Evolutionary conservation across 2,113 vertebrate genomes (phyloP).

Genomic region (Notarius quadriscutis): DNA sequence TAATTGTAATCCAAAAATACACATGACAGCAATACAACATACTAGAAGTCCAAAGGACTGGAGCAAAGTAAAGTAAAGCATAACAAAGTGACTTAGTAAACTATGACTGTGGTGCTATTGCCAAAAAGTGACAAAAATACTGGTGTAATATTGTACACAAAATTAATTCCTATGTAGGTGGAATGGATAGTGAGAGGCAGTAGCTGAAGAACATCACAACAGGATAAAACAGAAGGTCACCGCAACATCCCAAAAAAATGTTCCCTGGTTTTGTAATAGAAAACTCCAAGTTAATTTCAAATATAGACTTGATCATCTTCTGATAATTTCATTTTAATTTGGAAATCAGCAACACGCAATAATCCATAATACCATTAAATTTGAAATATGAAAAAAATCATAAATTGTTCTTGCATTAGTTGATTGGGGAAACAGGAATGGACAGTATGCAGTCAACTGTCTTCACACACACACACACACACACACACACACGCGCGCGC

Average conservation of each 20-base stretch:
- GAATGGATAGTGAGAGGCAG: background rate
- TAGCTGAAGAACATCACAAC: background rate
- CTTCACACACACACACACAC: background rate
- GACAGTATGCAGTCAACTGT: background rate
- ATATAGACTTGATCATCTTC: background rate
- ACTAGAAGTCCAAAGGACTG: background rate
- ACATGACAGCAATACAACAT: background rate
- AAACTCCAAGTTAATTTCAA: background rate
- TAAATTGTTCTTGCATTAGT: background rate
- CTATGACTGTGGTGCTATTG: background rate
- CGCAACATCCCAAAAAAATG: background rate
- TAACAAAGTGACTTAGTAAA: background rate
- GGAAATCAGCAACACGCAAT: background rate
- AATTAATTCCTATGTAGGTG: background rate
- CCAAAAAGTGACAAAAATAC: background rate
- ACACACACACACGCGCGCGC: constrained; percentile 9
- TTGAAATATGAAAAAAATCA: background rate
- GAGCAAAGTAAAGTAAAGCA: background rate
- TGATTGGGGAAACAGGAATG: background rate
- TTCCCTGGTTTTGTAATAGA: background rate
- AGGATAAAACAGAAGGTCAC: background rate
- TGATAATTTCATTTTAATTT: background rate
- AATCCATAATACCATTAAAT: background rate
- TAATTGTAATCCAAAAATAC: background rate
- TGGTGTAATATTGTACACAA: background rate